phyloP scores from a whole-genome alignment of 2,797 vertebrate genomes.

The Cercopithecus neglectus region DNA sequence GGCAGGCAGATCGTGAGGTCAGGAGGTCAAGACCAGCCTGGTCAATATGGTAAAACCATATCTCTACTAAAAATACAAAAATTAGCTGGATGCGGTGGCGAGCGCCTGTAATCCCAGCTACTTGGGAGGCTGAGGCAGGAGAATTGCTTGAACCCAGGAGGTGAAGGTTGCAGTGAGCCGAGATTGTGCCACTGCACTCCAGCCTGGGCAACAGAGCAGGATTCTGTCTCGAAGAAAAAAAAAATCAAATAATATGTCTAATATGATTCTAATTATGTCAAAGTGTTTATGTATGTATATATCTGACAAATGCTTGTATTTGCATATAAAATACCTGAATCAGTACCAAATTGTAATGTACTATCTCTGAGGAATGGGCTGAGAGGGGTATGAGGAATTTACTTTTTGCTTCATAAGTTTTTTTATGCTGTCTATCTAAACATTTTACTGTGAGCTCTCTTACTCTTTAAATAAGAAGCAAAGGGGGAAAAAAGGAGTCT shows the following conservation, averaged over 20 bases:
- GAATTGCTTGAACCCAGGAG: too few relatives aligned
- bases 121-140: too few relatives aligned
- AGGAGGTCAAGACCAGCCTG: too few relatives aligned
- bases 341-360: not conserved
- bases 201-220: too few relatives aligned
- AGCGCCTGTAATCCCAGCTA: too few relatives aligned
- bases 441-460: not conserved
- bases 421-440: not conserved
- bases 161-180: too few relatives aligned
- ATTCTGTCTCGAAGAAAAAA: not conserved
- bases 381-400: not conserved
- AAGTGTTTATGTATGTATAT: not conserved
- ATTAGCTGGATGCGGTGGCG: too few relatives aligned
- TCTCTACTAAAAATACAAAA: too few relatives aligned
- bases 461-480: not conserved
- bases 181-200: too few relatives aligned
- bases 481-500: not conserved
- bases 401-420: not conserved
- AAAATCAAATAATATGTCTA: not conserved
- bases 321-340: not conserved
- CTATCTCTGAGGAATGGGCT: not conserved
- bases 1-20: too few relatives aligned
- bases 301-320: not conserved
- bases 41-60: too few relatives aligned
- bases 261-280: not conserved